Evolutionary conservation across 92 coral and sea anemone genomes (phyloP), one percentile per base, ranked within the genome.

Genomic region (Porites divaricata): DNA sequence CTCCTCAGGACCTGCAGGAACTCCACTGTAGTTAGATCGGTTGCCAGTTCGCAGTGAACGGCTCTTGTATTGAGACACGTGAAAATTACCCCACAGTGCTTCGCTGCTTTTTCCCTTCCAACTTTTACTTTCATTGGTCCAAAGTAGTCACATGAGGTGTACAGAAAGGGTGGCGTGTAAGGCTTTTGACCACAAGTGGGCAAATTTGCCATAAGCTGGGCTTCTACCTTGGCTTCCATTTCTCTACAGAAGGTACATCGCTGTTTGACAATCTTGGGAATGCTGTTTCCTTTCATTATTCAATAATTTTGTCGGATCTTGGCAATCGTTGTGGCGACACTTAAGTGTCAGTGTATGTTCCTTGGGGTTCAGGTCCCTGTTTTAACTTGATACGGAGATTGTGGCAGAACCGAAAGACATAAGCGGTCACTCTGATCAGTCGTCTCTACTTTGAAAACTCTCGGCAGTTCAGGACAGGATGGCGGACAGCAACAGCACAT

Each of bases 1-100:
- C 89, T 73, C 75, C 94, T 54, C 21, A 91, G 78, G 20, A 88
- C 94, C 61, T 91, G 89, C 15, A 91, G 67, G 13, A 91, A 58
- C 63, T 88, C 94, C 94, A 88, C 88, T 72, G 89, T 74, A 71
- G 81, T 81, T n/a, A 80, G 84, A 53, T 90, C 86, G 15, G 67
- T 62, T 8, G 89, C 77, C 25, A 91, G 74, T 62, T 83, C 89
- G 24, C 91, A 91, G 57, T 91, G 91, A 25, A 83, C 71, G 8
- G 89, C 86, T 83, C 94, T 62, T 12, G 91, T 83, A 54, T 87
- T 79, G 16, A 91, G 58, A 66, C 93, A 90, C 14, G 81, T 90
- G 63, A 90, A 86, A 11, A 84, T 35, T 61, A 90, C 93, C 25
- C 91, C 93, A 48, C 58, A 53, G 58, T 53, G 58, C 12, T 53